Evolutionary conservation across 2,113 vertebrate genomes (phyloP), one percentile per base, ranked within the genome.

Genomic region (Clupea harengus): DNA sequence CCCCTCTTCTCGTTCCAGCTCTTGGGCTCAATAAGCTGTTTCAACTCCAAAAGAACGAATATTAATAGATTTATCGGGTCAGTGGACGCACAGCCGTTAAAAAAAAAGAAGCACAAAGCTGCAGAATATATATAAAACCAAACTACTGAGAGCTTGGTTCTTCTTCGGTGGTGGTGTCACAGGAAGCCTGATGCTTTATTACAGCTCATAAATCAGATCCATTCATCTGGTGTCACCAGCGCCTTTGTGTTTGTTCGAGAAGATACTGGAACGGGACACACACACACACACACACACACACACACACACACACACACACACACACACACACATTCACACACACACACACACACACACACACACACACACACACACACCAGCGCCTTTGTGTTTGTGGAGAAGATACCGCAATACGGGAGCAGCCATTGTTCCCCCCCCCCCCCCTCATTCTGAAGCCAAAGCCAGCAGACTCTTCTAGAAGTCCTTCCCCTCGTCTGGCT

Each of bases 171-270:
- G n/a, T 72, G 64, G 11, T 72, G 64, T 32, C 64, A 28, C 64
- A 13, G 9, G 2, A 7, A 10, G 39, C 39, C 2, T 39, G 39
- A 39, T 39, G 64, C 64, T 72, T 72, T 72, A 72, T 72, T 28
- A 10, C 25, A 0, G 64, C 10, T 10, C 22, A 50, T 84, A 87
- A 89, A 88, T 84, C 87, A 83, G 46, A 64, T 72, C 50, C 45
- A 45, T 81, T 88, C 86, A 49, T 87, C 82, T 86, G 87, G 88
- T 84, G 81, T 72, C 81, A n/a, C 32, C 25, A 13, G 64, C 3
- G 25, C 64, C 64, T 72, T 72, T 72, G 64, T 72, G n/a, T 72
- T 72, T 10, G 60, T n/a, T 13, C 4, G 17, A 54, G 52, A 0
- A 54, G 52, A 54, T 54, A 54, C 13, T n/a, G n/a, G n/a, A n/a